Evolutionary conservation across 1,140 invertebrate genomes (phyloP), one percentile per base, ranked within the genome.

Genomic region (Panonychus citri): DNA sequence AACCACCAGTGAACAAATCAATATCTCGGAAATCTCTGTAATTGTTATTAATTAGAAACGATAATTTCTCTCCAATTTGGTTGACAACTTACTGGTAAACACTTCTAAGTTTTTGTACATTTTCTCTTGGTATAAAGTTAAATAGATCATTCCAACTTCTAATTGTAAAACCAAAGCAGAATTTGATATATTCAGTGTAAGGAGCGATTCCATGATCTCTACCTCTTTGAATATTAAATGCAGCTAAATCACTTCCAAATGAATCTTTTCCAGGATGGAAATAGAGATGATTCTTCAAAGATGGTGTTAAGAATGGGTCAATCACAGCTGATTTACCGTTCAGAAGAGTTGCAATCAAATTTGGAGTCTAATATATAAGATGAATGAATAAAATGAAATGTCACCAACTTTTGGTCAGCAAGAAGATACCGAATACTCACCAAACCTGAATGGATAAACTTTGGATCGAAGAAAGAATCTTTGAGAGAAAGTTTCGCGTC

Each of bases 271-370:
- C 43, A 21, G n/a, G n/a, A 40, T 63, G 59, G 25, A 55, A 42
- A 42, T 64, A 93, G 21, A 96, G 68, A 69, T 91, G 87, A 69
- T 91, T 89, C 0, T 86, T 89, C 5, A 91, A 82, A 46, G 59
- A 58, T n/a, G 39, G 24, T 17, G 53, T 46, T 43, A 62, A 54
- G 21, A 57, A 62, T 21, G 61, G 61, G 54, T 65, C 64, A 15
- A 62, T 30, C 15, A 60, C 40, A 8, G 37, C 17, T 53, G 21
- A 2, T 53, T 53, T 53, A 3, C 25, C 19, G 27, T 25, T 21
- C 5, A 46, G 24, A 5, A 46, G 5, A 46, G 24, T 21, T 8
- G 24, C n/a, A 8, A 46, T 46, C 43, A 46, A 46, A 21, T 46
- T 21, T 21, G n/a, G 24, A 46, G 24, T 46, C n/a, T 21, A 46